Evolutionary conservation across 2,113 vertebrate species (phyloP).

Genomic region (Eudyptes chrysolophus): DNA sequence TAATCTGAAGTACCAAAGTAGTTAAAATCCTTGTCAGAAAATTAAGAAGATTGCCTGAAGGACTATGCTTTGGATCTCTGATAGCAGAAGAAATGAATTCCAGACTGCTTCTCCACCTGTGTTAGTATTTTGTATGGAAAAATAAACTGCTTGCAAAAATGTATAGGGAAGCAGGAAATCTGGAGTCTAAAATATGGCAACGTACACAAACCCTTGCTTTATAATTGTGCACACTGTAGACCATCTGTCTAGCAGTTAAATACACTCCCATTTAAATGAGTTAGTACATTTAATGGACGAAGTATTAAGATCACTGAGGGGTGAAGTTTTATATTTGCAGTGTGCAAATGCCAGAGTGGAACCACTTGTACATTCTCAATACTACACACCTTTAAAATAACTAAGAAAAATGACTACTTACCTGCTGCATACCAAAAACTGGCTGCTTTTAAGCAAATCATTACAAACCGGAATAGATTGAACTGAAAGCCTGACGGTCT

Average conservation of each 20-base stretch:
- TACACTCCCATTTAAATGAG: slow-evolving; percentile 61
- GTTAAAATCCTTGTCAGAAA: neutral
- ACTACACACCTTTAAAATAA: slow-evolving; percentile 37
- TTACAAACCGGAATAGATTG: slow-evolving; percentile 25
- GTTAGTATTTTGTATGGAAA: slow-evolving; percentile 10
- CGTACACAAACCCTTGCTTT: slow-evolving; percentile 42
- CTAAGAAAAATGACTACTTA: slow-evolving; percentile 27
- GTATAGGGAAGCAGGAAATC: slow-evolving; percentile 49
- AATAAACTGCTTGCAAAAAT: slow-evolving; percentile 58
- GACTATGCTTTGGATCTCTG: neutral
- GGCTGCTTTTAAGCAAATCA: slow-evolving; percentile 16
- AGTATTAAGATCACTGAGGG: slow-evolving; percentile 73
- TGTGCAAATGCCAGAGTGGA: slow-evolving; percentile 50
- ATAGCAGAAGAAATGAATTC: slow-evolving; percentile 49
- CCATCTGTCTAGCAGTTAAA: slow-evolving; percentile 73
- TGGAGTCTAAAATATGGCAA: slow-evolving; percentile 43
- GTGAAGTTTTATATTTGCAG: slow-evolving; percentile 70
- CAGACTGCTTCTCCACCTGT: slow-evolving; percentile 38
- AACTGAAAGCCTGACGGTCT: slow-evolving; percentile 8
- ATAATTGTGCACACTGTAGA: slow-evolving; percentile 53
- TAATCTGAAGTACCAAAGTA: neutral
- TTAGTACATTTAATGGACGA: slow-evolving; percentile 64
- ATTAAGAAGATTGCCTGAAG: neutral
- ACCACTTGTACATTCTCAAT: slow-evolving; percentile 34
- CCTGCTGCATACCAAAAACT: slow-evolving; percentile 11